Conservation (phyloP, 2,113 vertebrate genomes). For the Terrapene triunguis region DNA sequence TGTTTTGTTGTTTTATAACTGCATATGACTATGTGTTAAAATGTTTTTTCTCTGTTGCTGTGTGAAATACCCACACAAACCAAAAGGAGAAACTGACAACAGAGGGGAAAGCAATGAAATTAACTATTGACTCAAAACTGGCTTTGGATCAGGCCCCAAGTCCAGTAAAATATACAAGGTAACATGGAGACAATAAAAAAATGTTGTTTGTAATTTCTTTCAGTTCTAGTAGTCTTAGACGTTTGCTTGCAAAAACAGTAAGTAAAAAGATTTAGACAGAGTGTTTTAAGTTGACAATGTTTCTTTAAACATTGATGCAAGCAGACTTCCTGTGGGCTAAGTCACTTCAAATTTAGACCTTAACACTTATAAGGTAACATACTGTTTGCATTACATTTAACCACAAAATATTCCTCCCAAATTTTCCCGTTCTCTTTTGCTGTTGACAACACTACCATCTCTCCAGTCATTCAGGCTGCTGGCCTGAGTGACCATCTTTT, state of each 20-base stretch:
- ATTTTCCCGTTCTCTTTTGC: background rate
- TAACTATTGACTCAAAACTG: constrained; percentile 59
- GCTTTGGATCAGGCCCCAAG: constrained; percentile 54
- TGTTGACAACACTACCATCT: background rate
- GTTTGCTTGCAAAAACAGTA: background rate
- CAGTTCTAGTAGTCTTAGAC: background rate
- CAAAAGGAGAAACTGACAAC: constrained; percentile 64
- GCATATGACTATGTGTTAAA: constrained; percentile 48
- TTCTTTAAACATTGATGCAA: background rate
- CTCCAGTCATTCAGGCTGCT: background rate
- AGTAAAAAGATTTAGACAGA: background rate
- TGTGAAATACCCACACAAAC: constrained; percentile 69
- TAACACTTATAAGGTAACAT: background rate
- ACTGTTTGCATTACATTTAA: background rate
- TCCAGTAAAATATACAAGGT: constrained; percentile 54
- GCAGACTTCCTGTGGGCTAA: background rate
- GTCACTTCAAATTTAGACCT: background rate
- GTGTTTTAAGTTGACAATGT: background rate
- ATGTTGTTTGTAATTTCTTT: background rate
- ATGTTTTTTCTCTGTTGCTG: constrained; percentile 61
- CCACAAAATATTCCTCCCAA: background rate
- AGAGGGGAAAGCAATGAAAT: constrained; percentile 61
- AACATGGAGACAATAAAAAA: constrained; percentile 1
- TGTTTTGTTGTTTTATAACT: constrained; percentile 55
- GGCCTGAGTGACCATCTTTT: constrained; percentile 22